These are phyloP conservation scores for Fragum fragum DNA, from an alignment of 2,888 invertebrate genomes.

Conservation along the genomic window DNA sequence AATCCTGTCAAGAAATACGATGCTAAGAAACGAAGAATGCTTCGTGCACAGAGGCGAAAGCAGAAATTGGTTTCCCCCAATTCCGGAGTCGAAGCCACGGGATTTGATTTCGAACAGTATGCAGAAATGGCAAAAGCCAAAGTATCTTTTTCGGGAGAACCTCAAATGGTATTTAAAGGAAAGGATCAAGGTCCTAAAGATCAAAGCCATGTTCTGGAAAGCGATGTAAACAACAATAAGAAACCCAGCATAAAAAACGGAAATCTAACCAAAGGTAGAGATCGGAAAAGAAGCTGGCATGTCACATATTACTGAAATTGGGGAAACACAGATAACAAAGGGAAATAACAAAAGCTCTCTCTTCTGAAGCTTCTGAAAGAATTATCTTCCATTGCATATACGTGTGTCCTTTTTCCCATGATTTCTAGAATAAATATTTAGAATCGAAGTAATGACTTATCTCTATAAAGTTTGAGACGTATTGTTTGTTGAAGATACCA, in stretches of 20 bases:
- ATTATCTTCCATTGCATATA: too few species aligned
- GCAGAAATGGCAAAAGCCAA: not conserved
- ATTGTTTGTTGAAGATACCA: too few species aligned
- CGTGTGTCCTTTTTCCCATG: too few species aligned
- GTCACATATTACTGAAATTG: not conserved
- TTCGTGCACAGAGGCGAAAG: not conserved
- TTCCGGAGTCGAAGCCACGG: not conserved
- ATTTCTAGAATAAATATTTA: too few species aligned
- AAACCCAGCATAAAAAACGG: too few species aligned
- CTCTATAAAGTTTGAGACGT: too few species aligned
- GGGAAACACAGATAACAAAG: too few species aligned
- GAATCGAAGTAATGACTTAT: too few species aligned
- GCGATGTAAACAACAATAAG: too few species aligned
- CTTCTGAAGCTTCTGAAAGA: too few species aligned
- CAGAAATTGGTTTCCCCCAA: not conserved
- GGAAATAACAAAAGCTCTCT: too few species aligned
- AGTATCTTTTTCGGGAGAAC: not conserved
- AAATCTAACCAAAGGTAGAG: not conserved
- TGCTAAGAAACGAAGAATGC: not conserved
- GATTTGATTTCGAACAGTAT: conserved; percentile 1
- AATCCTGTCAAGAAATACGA: not conserved
- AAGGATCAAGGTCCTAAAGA: not conserved
- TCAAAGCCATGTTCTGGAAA: not conserved
- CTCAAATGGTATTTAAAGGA: not conserved
- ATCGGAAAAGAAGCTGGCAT: not conserved